Percentiles rank a stretch among this genome's conserved stretches.
These are phyloP conservation scores for Augochlora pura DNA, from an alignment of 1,140 invertebrate species.

Conservation along the genomic window DNA sequence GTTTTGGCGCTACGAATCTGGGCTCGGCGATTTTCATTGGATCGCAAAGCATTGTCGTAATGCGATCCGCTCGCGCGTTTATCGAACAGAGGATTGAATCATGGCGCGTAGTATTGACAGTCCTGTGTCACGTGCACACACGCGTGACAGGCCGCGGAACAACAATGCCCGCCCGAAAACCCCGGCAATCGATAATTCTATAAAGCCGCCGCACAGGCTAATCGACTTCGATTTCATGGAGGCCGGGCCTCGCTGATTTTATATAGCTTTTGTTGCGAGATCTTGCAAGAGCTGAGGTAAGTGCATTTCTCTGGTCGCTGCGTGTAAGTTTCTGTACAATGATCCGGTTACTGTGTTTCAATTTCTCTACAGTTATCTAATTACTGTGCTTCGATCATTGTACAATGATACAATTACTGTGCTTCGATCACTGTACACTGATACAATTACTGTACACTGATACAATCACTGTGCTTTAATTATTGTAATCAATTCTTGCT, in stretches of 20 bases:
- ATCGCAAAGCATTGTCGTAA: constrained; percentile 21
- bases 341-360: too few species aligned
- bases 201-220: constrained; percentile 11
- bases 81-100: constrained; percentile 38
- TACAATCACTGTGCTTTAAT: too few species aligned
- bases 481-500: too few species aligned
- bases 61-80: constrained; percentile 44
- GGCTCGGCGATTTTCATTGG: constrained; percentile 5
- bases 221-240: constrained; percentile 21
- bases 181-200: constrained; percentile 42
- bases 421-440: too few species aligned
- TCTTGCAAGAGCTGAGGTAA: too few species aligned
- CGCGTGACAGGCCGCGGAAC: constrained; percentile 47
- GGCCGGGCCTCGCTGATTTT: background rate
- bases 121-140: constrained; percentile 58
- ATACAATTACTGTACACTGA: too few species aligned
- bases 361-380: too few species aligned
- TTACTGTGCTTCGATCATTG: too few species aligned
- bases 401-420: too few species aligned
- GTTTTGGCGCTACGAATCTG: background rate
- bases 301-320: too few species aligned
- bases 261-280: too few species aligned
- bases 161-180: constrained; percentile 44
- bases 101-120: constrained; percentile 54
- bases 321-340: too few species aligned